Percentiles rank a stretch among this genome's conserved stretches.
phyloP scores from a whole-genome alignment of 1,140 invertebrate species.

The Zeugodacus cucurbitae region DNA sequence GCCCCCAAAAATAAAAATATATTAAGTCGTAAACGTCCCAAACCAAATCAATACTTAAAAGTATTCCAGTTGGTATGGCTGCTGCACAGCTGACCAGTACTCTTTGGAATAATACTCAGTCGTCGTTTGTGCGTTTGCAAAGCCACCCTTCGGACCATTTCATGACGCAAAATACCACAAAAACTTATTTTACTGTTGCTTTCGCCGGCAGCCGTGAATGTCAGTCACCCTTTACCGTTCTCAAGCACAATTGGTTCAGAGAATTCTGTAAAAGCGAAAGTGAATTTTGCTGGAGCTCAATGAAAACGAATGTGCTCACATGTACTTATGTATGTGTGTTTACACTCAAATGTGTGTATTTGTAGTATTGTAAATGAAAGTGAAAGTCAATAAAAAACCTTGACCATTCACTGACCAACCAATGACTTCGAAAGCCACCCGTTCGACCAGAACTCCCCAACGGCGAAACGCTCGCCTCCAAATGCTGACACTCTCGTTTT shows the following conservation, averaged over 20 bases:
- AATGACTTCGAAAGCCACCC: conserved; percentile 38
- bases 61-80: too few relatives aligned
- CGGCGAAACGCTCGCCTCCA: background rate
- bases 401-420: conserved; percentile 54
- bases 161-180: too few relatives aligned
- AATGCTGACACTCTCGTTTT: background rate
- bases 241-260: background rate
- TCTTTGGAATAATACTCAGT: too few relatives aligned
- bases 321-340: background rate
- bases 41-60: too few relatives aligned
- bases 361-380: conserved; percentile 48
- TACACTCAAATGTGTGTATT: background rate
- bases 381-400: conserved; percentile 65
- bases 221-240: background rate
- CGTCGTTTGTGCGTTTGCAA: too few relatives aligned
- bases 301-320: background rate
- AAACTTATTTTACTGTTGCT: conserved; percentile 6
- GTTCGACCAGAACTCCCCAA: background rate
- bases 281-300: background rate
- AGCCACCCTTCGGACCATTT: too few relatives aligned
- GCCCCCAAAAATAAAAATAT: too few relatives aligned
- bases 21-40: too few relatives aligned
- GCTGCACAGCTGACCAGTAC: too few relatives aligned
- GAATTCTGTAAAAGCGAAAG: background rate
- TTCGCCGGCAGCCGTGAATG: background rate